Evolutionary conservation across 2,888 invertebrate species (phyloP), one percentile per base, ranked within the genome.

Genomic region (Megastigmus dorsalis): DNA sequence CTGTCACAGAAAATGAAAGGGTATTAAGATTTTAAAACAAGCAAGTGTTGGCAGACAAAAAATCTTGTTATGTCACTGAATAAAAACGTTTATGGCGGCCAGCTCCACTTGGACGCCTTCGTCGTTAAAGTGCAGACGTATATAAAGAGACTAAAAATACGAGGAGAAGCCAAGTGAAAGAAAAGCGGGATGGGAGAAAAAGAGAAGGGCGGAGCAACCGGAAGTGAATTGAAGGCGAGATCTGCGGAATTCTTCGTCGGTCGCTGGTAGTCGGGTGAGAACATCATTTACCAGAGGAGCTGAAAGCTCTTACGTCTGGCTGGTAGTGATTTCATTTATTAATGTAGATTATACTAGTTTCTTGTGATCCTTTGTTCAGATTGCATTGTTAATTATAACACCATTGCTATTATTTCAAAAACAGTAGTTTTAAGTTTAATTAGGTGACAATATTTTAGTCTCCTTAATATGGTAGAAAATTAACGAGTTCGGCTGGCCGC

Each of bases 131-230:
- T 20, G 28, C 48, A 45, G 45, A 62, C 62, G 62, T 33, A n/a
- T 45, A 45, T 62, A 20, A 62, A 62, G 48, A 30, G 65, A 41
- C 48, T 75, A 70, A 74, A 71, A 78, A 77, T 72, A 70, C 55
- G 71, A 33, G 41, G 28, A 38, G 33, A 55, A 50, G 15, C 26
- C 13, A 43, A 41, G 43, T 26, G 52, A 70, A 59, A 54, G 33
- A 43, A 36, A 20, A 15, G 15, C n/a, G 20, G 50, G 18, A 20
- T 26, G 28, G n/a, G n/a, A 26, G 60, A 50, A 30, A 52, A 59
- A 62, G 70, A 70, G 43, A 30, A 30, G 23, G 55, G 59, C 28
- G 50, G 57, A 18, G 26, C 36, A 30, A 59, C 15, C 55, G 36
- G 26, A 59, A 38, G 57, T 10, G 33, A 28, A 67, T 18, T n/a